Evolutionary conservation across 2,888 invertebrate species (phyloP).

Genomic region (Ophraella communa): DNA sequence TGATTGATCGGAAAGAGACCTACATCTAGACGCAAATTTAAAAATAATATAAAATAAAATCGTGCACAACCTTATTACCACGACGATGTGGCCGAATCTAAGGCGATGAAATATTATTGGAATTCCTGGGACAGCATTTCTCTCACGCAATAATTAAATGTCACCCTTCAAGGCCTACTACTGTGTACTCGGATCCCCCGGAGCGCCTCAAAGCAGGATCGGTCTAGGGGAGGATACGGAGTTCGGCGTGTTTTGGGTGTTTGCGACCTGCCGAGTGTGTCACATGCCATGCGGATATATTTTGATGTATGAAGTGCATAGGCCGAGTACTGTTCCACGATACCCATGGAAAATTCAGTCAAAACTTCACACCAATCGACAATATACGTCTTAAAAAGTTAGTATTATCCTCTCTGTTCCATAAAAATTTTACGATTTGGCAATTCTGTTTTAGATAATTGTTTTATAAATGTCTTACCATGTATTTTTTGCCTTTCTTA

Average conservation of each 20-base stretch:
- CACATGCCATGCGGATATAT: constrained; percentile 21
- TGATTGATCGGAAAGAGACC: constrained; percentile 52
- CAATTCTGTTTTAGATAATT: no score
- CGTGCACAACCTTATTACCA: no score
- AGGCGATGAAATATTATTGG: constrained; percentile 47
- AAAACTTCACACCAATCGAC: neutral
- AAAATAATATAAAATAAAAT: no score
- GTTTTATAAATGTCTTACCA: no score
- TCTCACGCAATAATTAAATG: constrained; percentile 50
- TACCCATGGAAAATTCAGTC: neutral
- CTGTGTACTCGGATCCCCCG: constrained; percentile 40
- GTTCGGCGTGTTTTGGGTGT: constrained; percentile 5
- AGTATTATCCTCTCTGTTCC: no score
- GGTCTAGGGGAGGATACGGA: constrained; percentile 5
- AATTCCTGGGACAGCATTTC: constrained; percentile 46
- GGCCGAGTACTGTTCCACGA: neutral
- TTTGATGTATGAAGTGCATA: constrained; percentile 10
- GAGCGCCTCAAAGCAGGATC: constrained; percentile 37
- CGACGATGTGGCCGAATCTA: no score
- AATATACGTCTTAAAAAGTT: no score
- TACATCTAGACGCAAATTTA: no score
- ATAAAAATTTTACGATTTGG: no score
- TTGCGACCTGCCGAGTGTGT: constrained; percentile 8
- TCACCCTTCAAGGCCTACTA: constrained; percentile 45
- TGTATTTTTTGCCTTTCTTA: no score